A percentile compares a stretch with the other conserved stretches of the same genome.
Conservation (phyloP, 2,113 vertebrate genomes). For the Paradoxurus hermaphroditus region DNA sequence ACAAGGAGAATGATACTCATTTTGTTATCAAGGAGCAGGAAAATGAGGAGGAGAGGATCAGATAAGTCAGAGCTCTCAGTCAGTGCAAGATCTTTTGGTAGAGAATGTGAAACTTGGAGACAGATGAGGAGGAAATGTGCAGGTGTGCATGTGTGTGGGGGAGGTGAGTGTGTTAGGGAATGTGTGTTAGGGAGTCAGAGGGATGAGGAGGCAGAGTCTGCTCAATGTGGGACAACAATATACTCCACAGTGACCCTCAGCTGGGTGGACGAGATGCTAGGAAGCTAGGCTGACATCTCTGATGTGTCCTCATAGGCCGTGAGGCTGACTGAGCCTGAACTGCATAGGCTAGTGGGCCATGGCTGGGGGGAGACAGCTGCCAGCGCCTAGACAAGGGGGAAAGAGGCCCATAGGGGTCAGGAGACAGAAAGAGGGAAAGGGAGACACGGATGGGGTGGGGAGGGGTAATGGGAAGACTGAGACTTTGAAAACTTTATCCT, state of each 20-base stretch:
- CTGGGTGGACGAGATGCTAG: neutral
- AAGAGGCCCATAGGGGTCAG: slow-evolving; percentile 48
- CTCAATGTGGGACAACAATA: neutral
- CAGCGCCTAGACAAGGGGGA: neutral
- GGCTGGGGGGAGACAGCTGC: slow-evolving; percentile 61
- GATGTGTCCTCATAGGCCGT: too few species aligned
- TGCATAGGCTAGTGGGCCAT: too few species aligned
- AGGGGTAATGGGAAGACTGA: neutral
- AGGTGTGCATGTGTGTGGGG: too few species aligned
- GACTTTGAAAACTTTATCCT: neutral
- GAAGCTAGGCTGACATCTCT: neutral
- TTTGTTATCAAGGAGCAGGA: too few species aligned
- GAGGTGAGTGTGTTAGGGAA: neutral
- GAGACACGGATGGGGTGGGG: neutral
- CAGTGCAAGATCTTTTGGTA: too few species aligned
- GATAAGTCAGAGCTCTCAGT: too few species aligned
- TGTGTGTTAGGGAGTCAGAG: neutral
- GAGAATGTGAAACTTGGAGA: too few species aligned
- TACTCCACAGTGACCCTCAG: neutral
- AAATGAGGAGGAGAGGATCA: too few species aligned
- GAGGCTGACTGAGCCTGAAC: too few species aligned
- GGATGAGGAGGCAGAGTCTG: neutral
- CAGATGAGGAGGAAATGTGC: too few species aligned
- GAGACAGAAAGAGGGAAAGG: neutral
- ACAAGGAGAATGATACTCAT: too few species aligned